Percentiles rank a stretch among this genome's conserved stretches.
These are phyloP conservation scores for Rhinichthys osculus DNA, from an alignment of 2,797 vertebrate species.

Conservation along the genomic window DNA sequence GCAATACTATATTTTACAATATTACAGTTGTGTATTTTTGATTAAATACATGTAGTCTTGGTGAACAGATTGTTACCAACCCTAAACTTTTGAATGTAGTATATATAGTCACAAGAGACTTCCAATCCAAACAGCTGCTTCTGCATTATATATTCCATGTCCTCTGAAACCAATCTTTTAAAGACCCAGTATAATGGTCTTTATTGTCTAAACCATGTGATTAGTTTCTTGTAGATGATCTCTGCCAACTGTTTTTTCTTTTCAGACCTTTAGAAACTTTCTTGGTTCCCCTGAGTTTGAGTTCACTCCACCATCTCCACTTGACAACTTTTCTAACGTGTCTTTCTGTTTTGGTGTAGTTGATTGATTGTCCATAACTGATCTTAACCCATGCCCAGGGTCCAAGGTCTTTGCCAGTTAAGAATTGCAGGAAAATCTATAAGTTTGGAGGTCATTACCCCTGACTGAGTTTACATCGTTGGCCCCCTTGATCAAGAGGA, in stretches of 20 bases:
- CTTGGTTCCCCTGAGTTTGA: background rate
- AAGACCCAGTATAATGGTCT: background rate
- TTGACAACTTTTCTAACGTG: constrained; percentile 45
- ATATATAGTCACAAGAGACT: background rate
- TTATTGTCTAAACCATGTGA: background rate
- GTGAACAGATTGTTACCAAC: background rate
- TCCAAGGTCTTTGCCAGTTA: constrained; percentile 75
- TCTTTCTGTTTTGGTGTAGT: constrained; percentile 67
- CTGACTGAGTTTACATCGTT: constrained; percentile 47
- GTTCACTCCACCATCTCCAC: constrained; percentile 5
- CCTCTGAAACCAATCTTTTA: background rate
- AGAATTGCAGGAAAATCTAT: constrained; percentile 78
- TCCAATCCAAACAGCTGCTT: background rate
- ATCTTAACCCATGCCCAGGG: constrained; percentile 62
- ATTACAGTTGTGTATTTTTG: background rate
- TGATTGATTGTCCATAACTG: constrained; percentile 77
- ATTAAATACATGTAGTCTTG: background rate
- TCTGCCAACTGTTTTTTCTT: constrained; percentile 9
- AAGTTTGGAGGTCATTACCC: constrained; percentile 58
- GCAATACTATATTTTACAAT: background rate
- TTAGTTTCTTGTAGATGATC: background rate
- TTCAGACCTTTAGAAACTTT: background rate
- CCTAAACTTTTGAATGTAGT: background rate
- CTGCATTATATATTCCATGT: constrained; percentile 9
- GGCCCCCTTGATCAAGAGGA: constrained; percentile 42